Percentiles rank a stretch among this genome's conserved stretches.
phyloP scores from a whole-genome alignment of 2,113 vertebrate genomes.

The Hippocampus guttulatus region DNA sequence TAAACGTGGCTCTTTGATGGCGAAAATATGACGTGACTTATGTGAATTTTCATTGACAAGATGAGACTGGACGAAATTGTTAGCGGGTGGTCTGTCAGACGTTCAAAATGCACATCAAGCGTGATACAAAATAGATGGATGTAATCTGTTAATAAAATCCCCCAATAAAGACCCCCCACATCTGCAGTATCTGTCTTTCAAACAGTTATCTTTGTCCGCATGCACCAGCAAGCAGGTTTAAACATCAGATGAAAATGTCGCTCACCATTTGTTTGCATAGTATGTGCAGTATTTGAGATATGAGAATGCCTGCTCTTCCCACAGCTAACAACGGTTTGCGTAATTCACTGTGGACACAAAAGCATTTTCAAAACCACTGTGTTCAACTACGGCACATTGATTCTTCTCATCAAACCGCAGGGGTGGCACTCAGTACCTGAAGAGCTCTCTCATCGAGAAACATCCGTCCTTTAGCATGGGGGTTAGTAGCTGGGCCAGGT shows the following conservation, averaged over 20 bases:
- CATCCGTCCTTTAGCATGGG: constrained; percentile 91
- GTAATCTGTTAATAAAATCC: too few relatives aligned
- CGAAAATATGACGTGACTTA: too few relatives aligned
- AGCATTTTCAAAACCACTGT: not conserved
- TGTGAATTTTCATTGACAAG: too few relatives aligned
- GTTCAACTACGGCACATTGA: not conserved
- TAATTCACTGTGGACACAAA: constrained; percentile 84
- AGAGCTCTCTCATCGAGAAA: constrained; percentile 94
- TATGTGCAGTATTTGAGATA: constrained; percentile 98
- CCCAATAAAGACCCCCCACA: too few relatives aligned
- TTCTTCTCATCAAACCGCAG: constrained; percentile 1
- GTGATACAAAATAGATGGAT: too few relatives aligned
- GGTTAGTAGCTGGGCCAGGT: constrained; percentile 90
- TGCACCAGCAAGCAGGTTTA: not conserved
- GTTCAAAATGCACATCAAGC: too few relatives aligned
- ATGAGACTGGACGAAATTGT: too few relatives aligned
- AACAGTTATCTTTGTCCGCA: too few relatives aligned
- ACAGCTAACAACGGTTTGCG: constrained; percentile 96
- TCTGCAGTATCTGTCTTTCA: too few relatives aligned
- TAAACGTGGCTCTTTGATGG: too few relatives aligned
- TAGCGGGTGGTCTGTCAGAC: too few relatives aligned
- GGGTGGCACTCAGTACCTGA: constrained; percentile 71
- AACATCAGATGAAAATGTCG: not conserved
- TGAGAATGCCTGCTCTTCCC: constrained; percentile 91
- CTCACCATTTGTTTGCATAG: constrained; percentile 99